These are phyloP conservation scores for Taurulus bubalis DNA, from an alignment of 2,113 vertebrate species.

Conservation along the genomic window DNA sequence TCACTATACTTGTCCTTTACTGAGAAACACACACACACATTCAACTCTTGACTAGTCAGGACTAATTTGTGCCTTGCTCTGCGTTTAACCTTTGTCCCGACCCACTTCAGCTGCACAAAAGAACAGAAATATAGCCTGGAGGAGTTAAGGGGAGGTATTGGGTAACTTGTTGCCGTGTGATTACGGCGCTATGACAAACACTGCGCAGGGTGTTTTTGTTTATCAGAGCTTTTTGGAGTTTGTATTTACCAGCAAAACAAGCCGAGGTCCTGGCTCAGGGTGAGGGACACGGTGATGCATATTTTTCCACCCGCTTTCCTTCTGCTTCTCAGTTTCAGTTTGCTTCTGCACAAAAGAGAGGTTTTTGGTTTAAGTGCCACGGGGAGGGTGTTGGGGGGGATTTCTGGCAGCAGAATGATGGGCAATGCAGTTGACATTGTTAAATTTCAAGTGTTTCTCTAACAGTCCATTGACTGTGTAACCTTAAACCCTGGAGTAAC, in stretches of 20 bases:
- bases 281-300: slow-evolving; percentile 19
- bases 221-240: slow-evolving; percentile 40
- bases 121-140: slow-evolving; percentile 55
- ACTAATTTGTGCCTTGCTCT: slow-evolving; percentile 66
- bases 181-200: slow-evolving; percentile 32
- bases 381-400: too few relatives aligned
- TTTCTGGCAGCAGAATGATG: slow-evolving; percentile 52
- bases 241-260: slow-evolving; percentile 62
- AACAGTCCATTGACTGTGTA: slow-evolving; percentile 73
- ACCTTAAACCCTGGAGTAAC: slow-evolving; percentile 68
- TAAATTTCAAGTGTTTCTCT: slow-evolving; percentile 74
- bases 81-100: slow-evolving; percentile 73
- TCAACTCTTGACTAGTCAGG: slow-evolving; percentile 32
- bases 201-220: slow-evolving; percentile 11
- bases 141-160: slow-evolving; percentile 20
- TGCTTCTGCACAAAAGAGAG: slow-evolving; percentile 19
- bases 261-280: slow-evolving; percentile 36
- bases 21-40: slow-evolving; percentile 33
- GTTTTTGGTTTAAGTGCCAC: slow-evolving; percentile 43
- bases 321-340: slow-evolving; percentile 4
- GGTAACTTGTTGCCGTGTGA: slow-evolving; percentile 56
- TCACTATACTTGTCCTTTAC: slow-evolving; percentile 21
- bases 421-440: slow-evolving; percentile 69
- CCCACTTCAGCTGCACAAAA: slow-evolving; percentile 65
- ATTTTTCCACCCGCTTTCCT: slow-evolving; percentile 43